phyloP scores from a whole-genome alignment of 2,113 vertebrate genomes.

The Anas platyrhynchos region DNA sequence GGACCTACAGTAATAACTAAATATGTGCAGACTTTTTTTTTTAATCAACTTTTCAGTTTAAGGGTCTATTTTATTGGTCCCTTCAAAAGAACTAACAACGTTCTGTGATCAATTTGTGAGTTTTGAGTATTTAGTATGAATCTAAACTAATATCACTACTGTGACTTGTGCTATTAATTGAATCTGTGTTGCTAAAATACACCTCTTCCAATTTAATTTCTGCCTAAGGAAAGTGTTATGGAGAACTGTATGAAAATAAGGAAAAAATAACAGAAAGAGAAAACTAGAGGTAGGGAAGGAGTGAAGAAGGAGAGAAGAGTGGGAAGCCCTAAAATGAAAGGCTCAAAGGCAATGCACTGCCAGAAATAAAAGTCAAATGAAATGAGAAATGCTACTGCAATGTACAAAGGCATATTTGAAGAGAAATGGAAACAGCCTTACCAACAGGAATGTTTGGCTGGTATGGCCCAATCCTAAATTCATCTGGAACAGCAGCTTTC shows the following conservation, averaged over 20 bases:
- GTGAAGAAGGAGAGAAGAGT: not conserved
- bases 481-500: conserved; percentile 73
- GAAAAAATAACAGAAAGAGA: not conserved
- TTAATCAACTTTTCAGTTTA: conserved; percentile 13
- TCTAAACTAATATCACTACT: not conserved
- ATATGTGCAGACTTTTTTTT: not conserved
- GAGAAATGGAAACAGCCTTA: conserved; percentile 74
- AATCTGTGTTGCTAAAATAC: not conserved
- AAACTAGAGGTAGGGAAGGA: not conserved
- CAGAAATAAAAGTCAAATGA: conserved; percentile 44
- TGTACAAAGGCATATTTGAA: not conserved
- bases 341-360: not conserved
- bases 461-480: conserved; percentile 84
- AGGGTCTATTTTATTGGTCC: conserved; percentile 16
- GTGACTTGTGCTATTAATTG: not conserved
- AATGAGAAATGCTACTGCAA: conserved; percentile 48
- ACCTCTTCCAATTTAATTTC: conserved; percentile 6
- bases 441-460: conserved; percentile 89
- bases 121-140: conserved; percentile 7
- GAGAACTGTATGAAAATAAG: conserved; percentile 10
- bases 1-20: conserved; percentile 11
- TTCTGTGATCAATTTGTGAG: not conserved
- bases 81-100: not conserved
- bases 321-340: conserved; percentile 36
- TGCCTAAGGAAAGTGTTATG: conserved; percentile 56